A percentile compares a stretch with the other conserved stretches of the same genome.
These are phyloP conservation scores for Dryomyza anilis DNA, from an alignment of 2,888 invertebrate species.

Conservation along the genomic window DNA sequence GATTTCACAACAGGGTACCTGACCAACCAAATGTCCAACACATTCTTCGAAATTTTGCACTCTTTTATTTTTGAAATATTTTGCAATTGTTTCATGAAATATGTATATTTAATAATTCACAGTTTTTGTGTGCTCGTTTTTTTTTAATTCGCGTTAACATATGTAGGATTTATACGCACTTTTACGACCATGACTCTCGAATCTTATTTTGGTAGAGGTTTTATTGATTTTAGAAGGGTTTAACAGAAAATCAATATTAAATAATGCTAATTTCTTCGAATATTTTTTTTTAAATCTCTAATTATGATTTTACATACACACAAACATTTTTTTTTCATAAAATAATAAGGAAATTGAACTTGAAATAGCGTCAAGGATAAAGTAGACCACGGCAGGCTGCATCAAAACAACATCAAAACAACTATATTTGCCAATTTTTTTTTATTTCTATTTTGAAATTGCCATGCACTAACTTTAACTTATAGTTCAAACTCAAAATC, in stretches of 20 bases:
- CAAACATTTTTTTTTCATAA: no score
- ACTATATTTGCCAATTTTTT: no score
- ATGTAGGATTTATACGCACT: background rate
- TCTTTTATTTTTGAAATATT: background rate
- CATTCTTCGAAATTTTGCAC: background rate
- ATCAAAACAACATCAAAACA: no score
- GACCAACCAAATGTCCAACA: background rate
- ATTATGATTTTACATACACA: background rate
- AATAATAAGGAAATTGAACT: no score
- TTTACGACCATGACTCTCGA: slow-evolving; percentile 2
- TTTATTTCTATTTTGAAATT: no score
- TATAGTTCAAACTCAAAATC: no score
- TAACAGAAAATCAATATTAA: background rate
- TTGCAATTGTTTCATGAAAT: background rate
- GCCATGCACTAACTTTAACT: no score
- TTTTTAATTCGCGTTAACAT: background rate
- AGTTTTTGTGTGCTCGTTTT: background rate
- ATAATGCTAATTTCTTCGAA: no score
- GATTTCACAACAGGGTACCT: background rate
- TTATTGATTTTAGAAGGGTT: background rate
- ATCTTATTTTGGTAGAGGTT: background rate
- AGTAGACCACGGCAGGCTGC: no score
- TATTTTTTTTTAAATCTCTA: background rate
- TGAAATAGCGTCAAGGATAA: no score
- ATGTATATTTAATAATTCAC: background rate